A percentile compares a stretch with the other conserved stretches of the same genome.
Evolutionary conservation across 23 tunicate genomes (phyloP).

Genomic region (Trididemnum nubilum): DNA sequence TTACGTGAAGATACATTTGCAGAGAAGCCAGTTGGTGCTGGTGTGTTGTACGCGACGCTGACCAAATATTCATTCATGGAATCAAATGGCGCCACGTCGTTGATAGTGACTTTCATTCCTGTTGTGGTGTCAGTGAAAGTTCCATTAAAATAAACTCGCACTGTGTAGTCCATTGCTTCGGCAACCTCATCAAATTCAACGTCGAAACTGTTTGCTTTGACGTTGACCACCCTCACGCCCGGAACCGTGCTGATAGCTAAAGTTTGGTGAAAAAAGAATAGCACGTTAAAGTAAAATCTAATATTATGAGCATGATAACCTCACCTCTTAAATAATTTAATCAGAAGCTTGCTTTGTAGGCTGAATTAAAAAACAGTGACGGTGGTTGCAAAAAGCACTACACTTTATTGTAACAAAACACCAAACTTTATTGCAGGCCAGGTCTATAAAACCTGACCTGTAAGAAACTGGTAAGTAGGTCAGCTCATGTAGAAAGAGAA

Average conservation of each 20-base stretch:
- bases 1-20: slow-evolving; percentile 25
- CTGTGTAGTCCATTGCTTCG: slow-evolving; percentile 35
- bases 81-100: slow-evolving; percentile 28
- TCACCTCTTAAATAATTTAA: too few relatives aligned
- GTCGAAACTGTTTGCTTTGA: slow-evolving; percentile 7
- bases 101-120: neutral
- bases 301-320: neutral
- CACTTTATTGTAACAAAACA: too few relatives aligned
- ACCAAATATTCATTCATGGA: slow-evolving; percentile 18
- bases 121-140: neutral
- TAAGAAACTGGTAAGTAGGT: too few relatives aligned
- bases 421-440: too few relatives aligned
- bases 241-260: neutral
- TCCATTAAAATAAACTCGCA: slow-evolving; percentile 14
- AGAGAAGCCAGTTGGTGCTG: slow-evolving; percentile 25
- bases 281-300: neutral
- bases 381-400: too few relatives aligned
- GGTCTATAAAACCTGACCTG: too few relatives aligned
- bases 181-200: slow-evolving; percentile 18
- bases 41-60: slow-evolving; percentile 32
- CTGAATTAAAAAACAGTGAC: too few relatives aligned
- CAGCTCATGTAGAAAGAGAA: too few relatives aligned
- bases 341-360: too few relatives aligned
- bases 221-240: slow-evolving; percentile 12
- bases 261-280: too few relatives aligned